Base-by-base conservation (phyloP, 2,113 vertebrate genomes). In the Macquaria ambigua region DNA sequence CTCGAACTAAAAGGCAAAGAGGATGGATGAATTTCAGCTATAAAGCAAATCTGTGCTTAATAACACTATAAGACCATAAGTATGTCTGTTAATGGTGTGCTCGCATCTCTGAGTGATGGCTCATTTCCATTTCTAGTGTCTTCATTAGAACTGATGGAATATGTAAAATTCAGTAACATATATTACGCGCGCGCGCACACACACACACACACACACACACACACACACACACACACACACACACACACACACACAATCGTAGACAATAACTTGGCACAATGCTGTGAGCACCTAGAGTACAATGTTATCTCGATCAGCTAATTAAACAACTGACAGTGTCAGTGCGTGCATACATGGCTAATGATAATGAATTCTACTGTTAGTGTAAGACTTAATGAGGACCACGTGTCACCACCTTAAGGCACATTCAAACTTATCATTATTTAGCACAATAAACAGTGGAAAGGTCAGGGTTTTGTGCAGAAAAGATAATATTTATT, bases 71-170 rank as follows among this genome's bases (percentile, higher is more conserved):
- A 53, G 31, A 52, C 48, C 61, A 72, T 80, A 53, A 77, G 77
- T 77, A 56, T 79, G 67, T 74, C 73, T 81, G 21, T 58, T 80
- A 84, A 80, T 63, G 59, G 77, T 64, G 43, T n/a, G 25, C 15
- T 52, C 0, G 4, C 55, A 74, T 87, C 67, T 61, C 79, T 50
- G 41, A 74, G 25, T 76, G 82, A 78, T 84, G 84, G 64, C 81
- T 86, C 55, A 88, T 90, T 92, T 90, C 77, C 79, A 89, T 90
- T 62, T 41, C 55, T 20, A 18, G 76, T 11, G 34, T 81, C 79
- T 70, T 90, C 76, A 90, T 87, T 84, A 88, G 74, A 55, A 81
- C 73, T 73, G 74, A 87, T 87, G 67, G 68, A 68, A 87, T 82
- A 81, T 77, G 77, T 71, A 56, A 62, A 80, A 82, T 39, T 74